phyloP scores from a whole-genome alignment of 2,113 vertebrate species.

The Dicrurus megarhynchus region DNA sequence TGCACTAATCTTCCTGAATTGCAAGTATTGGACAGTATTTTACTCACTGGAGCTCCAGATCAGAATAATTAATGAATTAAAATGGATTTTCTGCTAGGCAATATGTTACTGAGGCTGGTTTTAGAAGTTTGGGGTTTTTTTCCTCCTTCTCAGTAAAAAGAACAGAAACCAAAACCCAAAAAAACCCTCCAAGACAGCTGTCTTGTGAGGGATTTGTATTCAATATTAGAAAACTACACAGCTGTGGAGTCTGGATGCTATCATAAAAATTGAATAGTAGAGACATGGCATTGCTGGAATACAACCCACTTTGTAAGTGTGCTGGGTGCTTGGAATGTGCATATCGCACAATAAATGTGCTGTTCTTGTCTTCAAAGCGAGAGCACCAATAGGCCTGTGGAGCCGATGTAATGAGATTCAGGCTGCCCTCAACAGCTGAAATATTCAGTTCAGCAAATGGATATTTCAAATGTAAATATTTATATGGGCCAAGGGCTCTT shows the following conservation, averaged over 20 bases:
- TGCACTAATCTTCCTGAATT: background rate
- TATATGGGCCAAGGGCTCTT: constrained; percentile 51
- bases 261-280: constrained; percentile 41
- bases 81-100: constrained; percentile 35
- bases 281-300: constrained; percentile 60
- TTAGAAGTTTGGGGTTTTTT: background rate
- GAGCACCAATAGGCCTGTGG: constrained; percentile 14
- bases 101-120: background rate
- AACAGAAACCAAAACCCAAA: background rate
- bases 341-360: constrained; percentile 8
- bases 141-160: constrained; percentile 15
- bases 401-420: constrained; percentile 48
- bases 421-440: constrained; percentile 57
- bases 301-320: constrained; percentile 31
- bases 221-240: constrained; percentile 55
- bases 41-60: background rate
- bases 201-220: constrained; percentile 45
- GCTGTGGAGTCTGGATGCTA: constrained; percentile 67
- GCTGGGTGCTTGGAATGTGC: constrained; percentile 49
- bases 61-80: constrained; percentile 29
- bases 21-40: background rate
- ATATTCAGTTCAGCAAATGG: constrained; percentile 49
- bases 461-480: constrained; percentile 68
- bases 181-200: constrained; percentile 45
- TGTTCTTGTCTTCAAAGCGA: constrained; percentile 63